These are phyloP conservation scores for Amphiprion clarkii DNA, from an alignment of 2,797 vertebrate species.

Conservation along the genomic window DNA sequence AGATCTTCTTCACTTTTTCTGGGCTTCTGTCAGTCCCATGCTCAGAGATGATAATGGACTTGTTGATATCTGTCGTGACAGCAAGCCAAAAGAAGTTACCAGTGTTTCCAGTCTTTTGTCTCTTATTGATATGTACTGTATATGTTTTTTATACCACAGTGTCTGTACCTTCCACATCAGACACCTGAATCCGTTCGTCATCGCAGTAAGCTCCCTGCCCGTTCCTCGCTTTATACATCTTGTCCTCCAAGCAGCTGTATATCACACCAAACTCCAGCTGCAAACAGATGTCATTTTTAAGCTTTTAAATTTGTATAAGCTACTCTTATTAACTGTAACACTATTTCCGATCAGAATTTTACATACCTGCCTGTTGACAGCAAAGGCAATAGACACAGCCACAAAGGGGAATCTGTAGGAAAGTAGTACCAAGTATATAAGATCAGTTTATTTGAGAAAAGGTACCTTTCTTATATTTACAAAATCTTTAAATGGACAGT, in stretches of 20 bases:
- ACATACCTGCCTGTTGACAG: slow-evolving; percentile 91
- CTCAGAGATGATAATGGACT: slow-evolving; percentile 93
- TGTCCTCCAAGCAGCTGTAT: slow-evolving; percentile 96
- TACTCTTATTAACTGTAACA: not conserved
- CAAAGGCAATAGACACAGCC: slow-evolving; percentile 95
- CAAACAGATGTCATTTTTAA: slow-evolving; percentile 5
- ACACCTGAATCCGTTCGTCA: slow-evolving; percentile 89
- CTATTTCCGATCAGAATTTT: not conserved
- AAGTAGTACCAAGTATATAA: not conserved
- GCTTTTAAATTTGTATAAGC: not conserved
- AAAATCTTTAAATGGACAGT: not conserved
- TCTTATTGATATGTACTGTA: no score
- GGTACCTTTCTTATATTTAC: no score
- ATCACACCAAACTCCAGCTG: slow-evolving; percentile 96
- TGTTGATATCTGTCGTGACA: slow-evolving; percentile 89
- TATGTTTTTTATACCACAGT: no score
- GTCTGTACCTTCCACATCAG: slow-evolving; percentile 86
- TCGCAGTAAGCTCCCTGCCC: slow-evolving; percentile 95
- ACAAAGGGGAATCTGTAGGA: slow-evolving; percentile 94
- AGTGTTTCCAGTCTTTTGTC: no score
- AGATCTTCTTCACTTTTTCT: slow-evolving; percentile 88
- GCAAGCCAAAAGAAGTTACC: not conserved
- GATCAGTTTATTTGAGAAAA: not conserved
- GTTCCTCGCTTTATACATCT: slow-evolving; percentile 94
- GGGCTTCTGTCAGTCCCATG: slow-evolving; percentile 90